Percentiles rank a stretch among this genome's conserved stretches.
phyloP scores from a whole-genome alignment of 2,797 vertebrate genomes.

The Vultur gryphus region DNA sequence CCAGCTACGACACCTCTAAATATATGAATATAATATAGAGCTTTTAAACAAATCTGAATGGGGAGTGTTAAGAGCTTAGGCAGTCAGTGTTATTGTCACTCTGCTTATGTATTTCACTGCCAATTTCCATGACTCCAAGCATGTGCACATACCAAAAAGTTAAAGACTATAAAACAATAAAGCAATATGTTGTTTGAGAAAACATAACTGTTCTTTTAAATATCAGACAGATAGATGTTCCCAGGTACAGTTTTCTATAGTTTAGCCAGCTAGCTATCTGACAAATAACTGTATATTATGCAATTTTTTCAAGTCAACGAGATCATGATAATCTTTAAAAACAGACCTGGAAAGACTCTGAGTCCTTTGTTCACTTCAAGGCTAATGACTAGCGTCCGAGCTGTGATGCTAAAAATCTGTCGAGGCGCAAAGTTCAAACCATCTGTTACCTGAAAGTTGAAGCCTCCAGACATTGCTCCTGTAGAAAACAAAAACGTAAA shows the following conservation, averaged over 20 bases:
- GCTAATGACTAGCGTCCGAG: slow-evolving; percentile 76
- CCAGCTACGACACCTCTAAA: background rate
- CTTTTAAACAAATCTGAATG: background rate
- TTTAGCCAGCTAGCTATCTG: background rate
- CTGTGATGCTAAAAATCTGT: slow-evolving; percentile 90
- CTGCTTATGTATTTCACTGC: background rate
- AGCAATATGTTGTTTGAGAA: background rate
- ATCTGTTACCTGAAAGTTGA: slow-evolving; percentile 91
- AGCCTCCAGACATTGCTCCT: slow-evolving; percentile 89
- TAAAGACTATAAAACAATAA: background rate
- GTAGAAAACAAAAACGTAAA: background rate
- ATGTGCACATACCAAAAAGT: rapidly evolving
- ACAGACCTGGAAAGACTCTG: slow-evolving; percentile 85
- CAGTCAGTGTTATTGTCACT: background rate
- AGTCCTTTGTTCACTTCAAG: slow-evolving; percentile 83
- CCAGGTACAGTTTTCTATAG: background rate
- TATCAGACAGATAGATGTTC: background rate
- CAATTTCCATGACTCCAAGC: background rate
- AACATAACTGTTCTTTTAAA: background rate
- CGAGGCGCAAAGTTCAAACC: slow-evolving; percentile 86
- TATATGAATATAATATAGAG: background rate
- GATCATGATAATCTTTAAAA: background rate
- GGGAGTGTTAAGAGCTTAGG: background rate
- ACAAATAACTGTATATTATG: background rate
- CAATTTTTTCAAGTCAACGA: background rate